phyloP scores from a whole-genome alignment of 2,888 invertebrate genomes.

The Colostygia pectinataria region DNA sequence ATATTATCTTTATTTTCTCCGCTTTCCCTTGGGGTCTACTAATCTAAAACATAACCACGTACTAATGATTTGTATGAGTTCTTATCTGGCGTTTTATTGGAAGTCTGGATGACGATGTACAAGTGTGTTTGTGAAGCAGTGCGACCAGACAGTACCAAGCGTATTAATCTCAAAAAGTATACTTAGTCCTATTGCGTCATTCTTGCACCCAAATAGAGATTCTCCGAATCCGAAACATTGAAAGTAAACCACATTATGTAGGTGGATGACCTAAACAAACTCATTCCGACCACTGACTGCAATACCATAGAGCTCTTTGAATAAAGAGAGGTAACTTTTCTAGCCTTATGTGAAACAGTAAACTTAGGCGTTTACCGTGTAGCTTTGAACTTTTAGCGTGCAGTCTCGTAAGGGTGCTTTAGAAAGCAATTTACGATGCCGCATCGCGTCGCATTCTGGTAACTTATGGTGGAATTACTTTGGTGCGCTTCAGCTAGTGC shows the following conservation, averaged over 20 bases:
- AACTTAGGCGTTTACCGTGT: slow-evolving; percentile 2
- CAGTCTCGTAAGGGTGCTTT: slow-evolving; percentile 8
- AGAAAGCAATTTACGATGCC: slow-evolving; percentile 11
- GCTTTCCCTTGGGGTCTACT: slow-evolving; percentile 32
- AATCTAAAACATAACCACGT: slow-evolving; percentile 16
- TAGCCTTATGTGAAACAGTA: background rate
- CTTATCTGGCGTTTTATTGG: background rate
- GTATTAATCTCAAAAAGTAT: too few relatives aligned
- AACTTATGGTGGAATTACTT: background rate
- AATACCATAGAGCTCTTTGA: background rate
- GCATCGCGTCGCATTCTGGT: slow-evolving; percentile 9
- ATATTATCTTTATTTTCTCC: slow-evolving; percentile 42
- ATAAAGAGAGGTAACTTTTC: background rate
- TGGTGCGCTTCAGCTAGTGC: too few relatives aligned
- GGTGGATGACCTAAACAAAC: background rate
- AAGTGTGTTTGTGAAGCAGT: too few relatives aligned
- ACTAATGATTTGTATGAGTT: background rate
- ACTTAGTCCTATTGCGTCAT: too few relatives aligned
- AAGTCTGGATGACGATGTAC: too few relatives aligned
- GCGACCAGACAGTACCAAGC: too few relatives aligned
- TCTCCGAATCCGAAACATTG: too few relatives aligned
- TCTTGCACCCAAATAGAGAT: too few relatives aligned
- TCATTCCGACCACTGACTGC: background rate
- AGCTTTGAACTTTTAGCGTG: slow-evolving; percentile 2
- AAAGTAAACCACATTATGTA: too few relatives aligned